These are phyloP conservation scores for Fukomys damarensis DNA, from an alignment of 2,113 vertebrate genomes.

Conservation along the genomic window DNA sequence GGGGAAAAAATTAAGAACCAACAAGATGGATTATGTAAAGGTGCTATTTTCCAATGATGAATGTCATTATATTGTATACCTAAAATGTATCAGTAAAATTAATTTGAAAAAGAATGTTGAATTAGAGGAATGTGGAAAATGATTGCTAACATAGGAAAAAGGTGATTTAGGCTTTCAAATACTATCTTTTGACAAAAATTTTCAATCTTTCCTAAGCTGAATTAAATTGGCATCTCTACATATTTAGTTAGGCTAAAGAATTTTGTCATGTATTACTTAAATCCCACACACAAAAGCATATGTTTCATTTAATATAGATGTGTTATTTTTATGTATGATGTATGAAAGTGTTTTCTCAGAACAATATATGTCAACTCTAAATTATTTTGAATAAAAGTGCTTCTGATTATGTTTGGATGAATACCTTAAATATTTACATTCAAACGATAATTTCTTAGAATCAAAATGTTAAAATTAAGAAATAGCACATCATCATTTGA, in stretches of 20 bases:
- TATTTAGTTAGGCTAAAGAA: neutral
- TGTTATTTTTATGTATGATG: neutral
- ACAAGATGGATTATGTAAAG: too few relatives aligned
- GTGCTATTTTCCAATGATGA: too few relatives aligned
- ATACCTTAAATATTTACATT: neutral
- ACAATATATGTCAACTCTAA: neutral
- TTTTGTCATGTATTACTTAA: neutral
- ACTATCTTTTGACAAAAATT: neutral
- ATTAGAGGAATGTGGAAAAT: neutral
- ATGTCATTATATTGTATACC: too few relatives aligned
- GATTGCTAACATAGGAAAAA: neutral
- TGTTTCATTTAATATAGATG: neutral
- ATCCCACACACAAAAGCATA: neutral
- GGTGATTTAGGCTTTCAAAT: neutral
- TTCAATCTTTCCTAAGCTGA: neutral
- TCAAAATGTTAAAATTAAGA: neutral
- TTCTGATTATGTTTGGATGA: neutral
- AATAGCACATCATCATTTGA: neutral
- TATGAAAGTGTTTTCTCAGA: neutral
- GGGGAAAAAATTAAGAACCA: too few relatives aligned
- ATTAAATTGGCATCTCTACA: neutral
- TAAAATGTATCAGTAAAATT: too few relatives aligned
- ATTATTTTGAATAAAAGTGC: neutral
- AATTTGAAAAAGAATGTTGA: constrained; percentile 14
- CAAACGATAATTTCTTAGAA: neutral